These are phyloP conservation scores for Asobara japonica DNA, from an alignment of 1,140 invertebrate genomes.

Conservation along the genomic window DNA sequence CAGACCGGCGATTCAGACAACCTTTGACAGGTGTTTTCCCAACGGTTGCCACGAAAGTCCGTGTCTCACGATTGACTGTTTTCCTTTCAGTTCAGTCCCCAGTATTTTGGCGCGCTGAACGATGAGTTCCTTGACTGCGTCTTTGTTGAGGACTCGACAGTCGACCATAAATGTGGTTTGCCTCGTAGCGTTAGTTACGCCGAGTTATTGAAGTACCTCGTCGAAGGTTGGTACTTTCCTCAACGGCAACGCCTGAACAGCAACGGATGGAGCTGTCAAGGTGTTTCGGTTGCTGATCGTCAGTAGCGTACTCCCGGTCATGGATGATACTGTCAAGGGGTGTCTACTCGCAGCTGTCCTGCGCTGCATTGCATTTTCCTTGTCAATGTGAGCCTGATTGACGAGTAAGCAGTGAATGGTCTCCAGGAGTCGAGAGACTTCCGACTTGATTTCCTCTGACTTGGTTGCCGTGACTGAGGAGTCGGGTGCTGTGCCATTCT, in stretches of 20 bases:
- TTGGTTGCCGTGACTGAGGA: too few relatives aligned
- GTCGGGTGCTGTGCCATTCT: too few relatives aligned
- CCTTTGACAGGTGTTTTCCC: neutral
- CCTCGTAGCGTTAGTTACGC: neutral
- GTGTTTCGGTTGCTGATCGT: neutral
- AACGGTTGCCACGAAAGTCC: neutral
- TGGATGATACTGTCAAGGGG: neutral
- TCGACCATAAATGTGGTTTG: neutral
- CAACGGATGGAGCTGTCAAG: neutral
- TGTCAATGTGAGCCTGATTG: neutral
- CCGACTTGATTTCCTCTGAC: neutral
- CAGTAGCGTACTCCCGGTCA: neutral
- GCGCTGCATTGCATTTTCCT: neutral
- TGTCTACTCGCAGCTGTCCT: neutral
- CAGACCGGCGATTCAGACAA: neutral
- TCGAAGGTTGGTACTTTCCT: conserved; percentile 5
- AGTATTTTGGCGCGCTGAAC: neutral
- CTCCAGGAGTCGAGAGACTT: neutral
- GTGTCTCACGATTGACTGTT: neutral
- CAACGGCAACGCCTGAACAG: neutral
- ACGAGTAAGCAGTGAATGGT: neutral
- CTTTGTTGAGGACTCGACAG: neutral
- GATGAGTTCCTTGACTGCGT: neutral
- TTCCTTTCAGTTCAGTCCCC: neutral
- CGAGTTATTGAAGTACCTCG: neutral